Base-by-base conservation (phyloP, 1,140 invertebrate species). In the Drosophila malerkotliana region DNA sequence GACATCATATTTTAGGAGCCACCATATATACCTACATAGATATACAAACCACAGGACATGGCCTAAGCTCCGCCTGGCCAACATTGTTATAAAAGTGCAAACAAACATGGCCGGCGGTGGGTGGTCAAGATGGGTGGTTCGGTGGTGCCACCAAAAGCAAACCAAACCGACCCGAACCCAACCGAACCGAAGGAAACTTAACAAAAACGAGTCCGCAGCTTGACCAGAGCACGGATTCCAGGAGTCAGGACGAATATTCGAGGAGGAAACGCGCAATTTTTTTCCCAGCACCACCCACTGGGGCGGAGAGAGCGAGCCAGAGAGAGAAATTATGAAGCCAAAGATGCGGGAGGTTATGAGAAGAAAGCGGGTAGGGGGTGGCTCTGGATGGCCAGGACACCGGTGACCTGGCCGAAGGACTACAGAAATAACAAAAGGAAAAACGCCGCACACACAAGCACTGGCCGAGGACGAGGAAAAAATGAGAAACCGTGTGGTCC, bases 81-180 rank as follows among this genome's bases (percentile, higher is more conserved):
- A 88, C 82, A 87, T 82, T 87, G 82, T 87, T 87, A 88, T 82
- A 82, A 77, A 87, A 88, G 79, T 83, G 76, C 83, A 88, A 88
- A 73, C 77, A 84, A 84, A 83, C 76, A 79, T 79, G 75, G 68
- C 68, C 56, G 62, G 52, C 64, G 21, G 55, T 28, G 49, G 32
- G 41, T 18, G 28, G 4, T 15, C 2, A 44, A 21, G 28, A 24
- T 21, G 14, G 51, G 48, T 32, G 58, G 44, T 5, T 28, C 18
- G 32, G 18, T 44, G 39, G 18, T 21, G 58, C 30, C 32, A 28
- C 26, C 26, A 6, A 28, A 28, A 28, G 5, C 26, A 28, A 28
- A 32, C 26, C 49, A 32, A 68, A 37, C 14, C 61, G 59, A 30
- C 21, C 28, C 37, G 26, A 58, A 39, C 26, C 52, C 39, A 37